Base-by-base conservation (phyloP, 2,797 vertebrate species). In the Mormyrops attenuatus region DNA sequence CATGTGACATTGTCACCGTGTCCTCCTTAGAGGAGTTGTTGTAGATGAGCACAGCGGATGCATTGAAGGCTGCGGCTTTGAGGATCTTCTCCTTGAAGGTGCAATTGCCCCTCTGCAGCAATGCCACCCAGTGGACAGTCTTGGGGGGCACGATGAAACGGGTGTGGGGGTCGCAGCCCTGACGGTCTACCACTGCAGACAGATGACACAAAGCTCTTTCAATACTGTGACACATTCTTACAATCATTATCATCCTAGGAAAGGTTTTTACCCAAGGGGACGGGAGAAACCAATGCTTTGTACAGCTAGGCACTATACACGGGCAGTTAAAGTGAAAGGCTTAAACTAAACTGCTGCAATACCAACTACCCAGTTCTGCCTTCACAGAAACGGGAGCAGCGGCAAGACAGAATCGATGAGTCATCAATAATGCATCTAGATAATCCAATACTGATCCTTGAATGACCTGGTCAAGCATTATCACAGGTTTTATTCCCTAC, bases 31-130 rank as follows among this genome's bases (percentile, higher is more conserved):
- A 97, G 92, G 96, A 96, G 93, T 99, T 99, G 94, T 99, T 99
- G 95, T 99, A 99, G 94, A 99, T 98, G 91, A 99, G 97, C 84
- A 99, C 98, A 0, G 98, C 98, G 0, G 97, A 95, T 87, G 98
- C 98, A 90, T 98, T 99, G 92, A 97, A 98, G 20, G 97, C 96
- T 1, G 97, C 96, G 0, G 98, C 98, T 91, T 97, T 95, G 82
- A 98, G 95, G 92, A 99, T 99, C 95, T 99, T 99, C 95, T 99
- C 98, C 90, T 95, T 97, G 91, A 99, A 99, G 0, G 98, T 99
- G 91, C 98, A 99, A 92, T 99, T 99, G 77, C 98, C 98, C 91
- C 98, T 94, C 93, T 99, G 98, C 22, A 99, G 94, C 90, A 99
- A 95, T 88, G 98, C 98, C 88, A 99, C 98, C 98, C 98, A 99